Conservation (phyloP, 2,113 vertebrate genomes). For the Pogona vitticeps region DNA sequence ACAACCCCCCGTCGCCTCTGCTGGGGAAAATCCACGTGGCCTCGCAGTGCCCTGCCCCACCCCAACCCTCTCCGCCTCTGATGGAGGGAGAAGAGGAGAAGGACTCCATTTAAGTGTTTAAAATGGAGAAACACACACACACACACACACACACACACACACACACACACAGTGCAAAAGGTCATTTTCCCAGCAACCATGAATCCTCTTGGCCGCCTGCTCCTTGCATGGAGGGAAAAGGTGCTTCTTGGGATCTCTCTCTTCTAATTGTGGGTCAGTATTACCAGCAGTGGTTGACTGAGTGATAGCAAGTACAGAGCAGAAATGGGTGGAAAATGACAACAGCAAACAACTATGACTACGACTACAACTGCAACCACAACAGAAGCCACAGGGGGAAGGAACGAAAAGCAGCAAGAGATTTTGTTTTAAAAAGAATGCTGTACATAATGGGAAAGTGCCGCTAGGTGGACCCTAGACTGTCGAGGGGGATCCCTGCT, state of each 20-base stretch:
- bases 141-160: no score
- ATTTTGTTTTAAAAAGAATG: no score
- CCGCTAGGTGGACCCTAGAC: not conserved
- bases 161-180: no score
- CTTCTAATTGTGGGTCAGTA: not conserved
- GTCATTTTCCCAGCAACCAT: no score
- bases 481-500: not conserved
- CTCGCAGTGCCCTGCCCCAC: no score
- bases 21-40: no score
- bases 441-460: not conserved
- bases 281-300: not conserved
- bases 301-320: not conserved
- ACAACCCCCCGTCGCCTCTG: no score
- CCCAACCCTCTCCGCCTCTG: not conserved
- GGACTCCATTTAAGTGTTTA: no score
- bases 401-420: not conserved
- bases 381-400: not conserved
- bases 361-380: not conserved
- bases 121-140: no score
- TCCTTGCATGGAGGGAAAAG: not conserved
- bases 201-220: not conserved
- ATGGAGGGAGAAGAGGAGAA: no score
- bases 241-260: not conserved
- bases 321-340: not conserved
- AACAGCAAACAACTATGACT: not conserved